Percentiles rank a stretch among this genome's conserved stretches.
Conservation (phyloP, 2,113 vertebrate species). For the Uria aalge region DNA sequence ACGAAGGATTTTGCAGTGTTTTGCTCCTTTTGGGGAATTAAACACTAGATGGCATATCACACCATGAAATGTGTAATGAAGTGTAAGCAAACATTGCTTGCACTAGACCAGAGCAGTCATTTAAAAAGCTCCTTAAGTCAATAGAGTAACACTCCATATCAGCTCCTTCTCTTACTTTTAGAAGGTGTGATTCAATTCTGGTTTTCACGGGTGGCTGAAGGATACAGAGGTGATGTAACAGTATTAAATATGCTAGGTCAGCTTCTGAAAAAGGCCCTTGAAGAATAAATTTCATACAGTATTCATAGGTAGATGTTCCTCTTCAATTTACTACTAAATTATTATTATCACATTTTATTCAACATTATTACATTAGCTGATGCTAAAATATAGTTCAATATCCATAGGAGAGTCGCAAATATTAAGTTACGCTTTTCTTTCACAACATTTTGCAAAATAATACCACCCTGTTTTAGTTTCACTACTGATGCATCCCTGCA, state of each 20-base stretch:
- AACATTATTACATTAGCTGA: background rate
- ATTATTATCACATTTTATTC: background rate
- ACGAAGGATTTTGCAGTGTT: background rate
- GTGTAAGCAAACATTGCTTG: background rate
- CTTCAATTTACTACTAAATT: background rate
- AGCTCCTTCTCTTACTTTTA: background rate
- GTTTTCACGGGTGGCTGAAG: background rate
- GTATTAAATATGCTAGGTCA: background rate
- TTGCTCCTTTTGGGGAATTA: background rate
- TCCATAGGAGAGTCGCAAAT: background rate
- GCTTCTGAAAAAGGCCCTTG: background rate
- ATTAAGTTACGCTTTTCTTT: background rate
- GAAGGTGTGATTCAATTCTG: background rate
- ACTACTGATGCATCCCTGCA: background rate
- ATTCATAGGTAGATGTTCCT: background rate
- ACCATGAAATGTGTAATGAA: background rate
- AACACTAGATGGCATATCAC: slow-evolving; percentile 48
- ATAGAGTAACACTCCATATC: background rate
- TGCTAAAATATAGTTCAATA: background rate
- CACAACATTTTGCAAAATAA: background rate
- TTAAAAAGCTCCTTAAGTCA: background rate
- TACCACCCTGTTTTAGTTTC: background rate
- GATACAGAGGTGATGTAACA: background rate
- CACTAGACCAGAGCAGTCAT: background rate
- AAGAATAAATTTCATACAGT: background rate